Evolutionary conservation across 2,797 vertebrate species (phyloP), one percentile per base, ranked within the genome.

Genomic region (Falco biarmicus): DNA sequence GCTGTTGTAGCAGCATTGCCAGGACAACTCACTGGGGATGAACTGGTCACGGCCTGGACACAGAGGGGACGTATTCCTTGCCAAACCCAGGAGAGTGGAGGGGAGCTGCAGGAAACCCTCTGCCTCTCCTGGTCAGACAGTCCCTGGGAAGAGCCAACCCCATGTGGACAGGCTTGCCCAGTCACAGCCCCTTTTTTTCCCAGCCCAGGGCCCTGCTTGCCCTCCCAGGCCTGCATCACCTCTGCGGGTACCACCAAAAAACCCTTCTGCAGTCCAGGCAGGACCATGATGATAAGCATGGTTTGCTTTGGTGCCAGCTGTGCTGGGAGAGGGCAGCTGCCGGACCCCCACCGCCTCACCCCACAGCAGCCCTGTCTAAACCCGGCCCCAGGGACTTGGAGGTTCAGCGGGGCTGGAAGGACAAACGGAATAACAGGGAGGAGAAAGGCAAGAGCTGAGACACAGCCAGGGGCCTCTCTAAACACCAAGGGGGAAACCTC

Each of bases 341-440:
- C 2, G 2, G 57, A 5, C 21, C 39, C 68, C 68, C 61, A 22
- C 28, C 2, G 1, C 69, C 76, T 50, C 2, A 2, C 22, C 56
- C 54, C 5, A 1, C 0, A 0, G 13, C 15, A 4, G 61, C 70
- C n/a, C 20, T 0, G 0, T 31, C 66, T 9, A 0, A 70, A 78
- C 16, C 25, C 48, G 11, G 16, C 29, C 51, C 29, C 0, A 0
- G 15, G 53, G 39, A 34, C n/a, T 22, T 2, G 0, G 32, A 32
- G 41, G 31, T 31, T 34, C 69, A 70, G 61, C 51, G 17, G 41
- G 22, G 60, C 31, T 61, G 54, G 60, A 61, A 73, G 75, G 43
- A 51, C 53, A 34, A 34, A 57, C 0, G 1, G 57, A 65, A 84
- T 15, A 86, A 64, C 2, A 2, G 56, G 54, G 60, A 80, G 54